Evolutionary conservation across 2,888 invertebrate genomes (phyloP), one percentile per base, ranked within the genome.

Genomic region (Barypeithes pellucidus): DNA sequence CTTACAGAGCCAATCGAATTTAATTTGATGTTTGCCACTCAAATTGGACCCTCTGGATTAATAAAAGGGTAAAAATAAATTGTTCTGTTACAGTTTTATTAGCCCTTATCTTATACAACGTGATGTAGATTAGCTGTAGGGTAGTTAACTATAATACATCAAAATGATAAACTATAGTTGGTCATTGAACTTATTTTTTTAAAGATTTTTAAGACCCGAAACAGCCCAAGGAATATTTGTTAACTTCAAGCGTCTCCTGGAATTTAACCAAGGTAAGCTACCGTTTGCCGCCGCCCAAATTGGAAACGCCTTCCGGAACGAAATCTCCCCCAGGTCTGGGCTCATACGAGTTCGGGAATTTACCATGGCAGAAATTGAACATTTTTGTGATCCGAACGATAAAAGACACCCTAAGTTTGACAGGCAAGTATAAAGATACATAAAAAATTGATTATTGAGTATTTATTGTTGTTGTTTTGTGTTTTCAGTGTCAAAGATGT

Each of bases 191-290:
- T 65, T 76, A 62, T 73, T 73, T 0, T 54, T 29, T 80, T 79
- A 61, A 80, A 91, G 93, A 14, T 99, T 94, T 84, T 89, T 99
- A 20, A 91, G 99, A 73, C 99, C 99, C 20, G 99, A 99, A 88
- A 99, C 99, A 12, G 99, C 99, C 0, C 99, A 99, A 86, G 99
- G 99, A 24, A 99, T 99, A 79, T 99, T 99, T 87, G 99, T 99
- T 0, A 99, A 99, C 87, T 99, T 99, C 85, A 99, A 99, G 86
- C 90, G 99, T 12, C 89, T 99, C 24, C 86, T 99, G 67, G 98
- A 98, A 86, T 99, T 99, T 85, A 99, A 99, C 86, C 97, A 97
- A 84, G 98, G 98, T 7, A 92, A 91, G 77, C 86, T 99, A 39
- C 99, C 99, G 24, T 99, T 99, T 88, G 99, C 99, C 76, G 98